phyloP scores from a whole-genome alignment of 2,888 invertebrate genomes.

The Aplocera efformata region DNA sequence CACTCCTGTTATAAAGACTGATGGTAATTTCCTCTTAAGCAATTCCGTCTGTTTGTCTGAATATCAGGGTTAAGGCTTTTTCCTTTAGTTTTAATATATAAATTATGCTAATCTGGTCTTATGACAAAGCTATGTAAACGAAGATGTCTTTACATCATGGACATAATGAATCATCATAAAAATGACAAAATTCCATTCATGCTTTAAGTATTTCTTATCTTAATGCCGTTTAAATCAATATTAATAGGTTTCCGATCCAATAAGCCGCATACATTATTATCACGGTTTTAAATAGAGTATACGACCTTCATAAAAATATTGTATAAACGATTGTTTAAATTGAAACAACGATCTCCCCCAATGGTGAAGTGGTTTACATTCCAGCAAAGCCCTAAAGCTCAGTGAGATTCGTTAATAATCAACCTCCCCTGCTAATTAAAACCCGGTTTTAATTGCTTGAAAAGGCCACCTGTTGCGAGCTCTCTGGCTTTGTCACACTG shows the following conservation, averaged over 20 bases:
- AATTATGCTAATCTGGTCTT: not conserved
- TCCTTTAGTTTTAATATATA: no score
- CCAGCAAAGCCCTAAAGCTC: slow-evolving; percentile 64
- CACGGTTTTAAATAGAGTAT: no score
- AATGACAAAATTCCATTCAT: slow-evolving; percentile 28
- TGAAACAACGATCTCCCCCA: slow-evolving; percentile 41
- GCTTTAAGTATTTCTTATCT: slow-evolving; percentile 22
- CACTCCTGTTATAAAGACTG: no score
- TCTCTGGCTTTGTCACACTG: slow-evolving; percentile 38
- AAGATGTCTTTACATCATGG: slow-evolving; percentile 25
- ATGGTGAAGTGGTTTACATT: slow-evolving; percentile 62
- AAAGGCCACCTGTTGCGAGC: slow-evolving; percentile 73
- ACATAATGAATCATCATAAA: slow-evolving; percentile 30
- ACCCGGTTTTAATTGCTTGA: slow-evolving; percentile 75
- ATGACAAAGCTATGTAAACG: slow-evolving; percentile 8
- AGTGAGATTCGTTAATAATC: slow-evolving; percentile 72
- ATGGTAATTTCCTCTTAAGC: no score
- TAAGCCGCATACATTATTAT: no score
- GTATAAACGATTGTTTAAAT: slow-evolving; percentile 4
- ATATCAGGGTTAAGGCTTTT: no score
- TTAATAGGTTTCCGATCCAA: slow-evolving; percentile 31
- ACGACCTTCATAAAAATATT: no score
- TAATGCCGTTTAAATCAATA: slow-evolving; percentile 33
- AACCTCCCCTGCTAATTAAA: slow-evolving; percentile 78
- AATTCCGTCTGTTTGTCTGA: no score